phyloP scores from a whole-genome alignment of 1,140 invertebrate genomes.

The Zaprionus capensis region DNA sequence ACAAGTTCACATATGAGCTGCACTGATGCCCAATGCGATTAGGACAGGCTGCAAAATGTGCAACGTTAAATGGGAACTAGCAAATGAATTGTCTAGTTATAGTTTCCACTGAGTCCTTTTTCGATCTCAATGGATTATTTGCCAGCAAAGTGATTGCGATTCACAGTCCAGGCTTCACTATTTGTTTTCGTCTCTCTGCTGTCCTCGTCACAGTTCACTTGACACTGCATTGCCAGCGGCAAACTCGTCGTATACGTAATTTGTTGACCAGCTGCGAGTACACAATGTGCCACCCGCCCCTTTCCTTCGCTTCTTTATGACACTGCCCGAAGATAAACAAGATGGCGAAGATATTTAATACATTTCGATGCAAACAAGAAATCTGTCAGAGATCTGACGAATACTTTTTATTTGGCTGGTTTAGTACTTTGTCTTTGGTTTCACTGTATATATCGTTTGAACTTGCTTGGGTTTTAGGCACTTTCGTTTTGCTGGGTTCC shows the following conservation, averaged over 20 bases:
- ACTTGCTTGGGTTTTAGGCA: neutral
- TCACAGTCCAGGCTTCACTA: conserved; percentile 7
- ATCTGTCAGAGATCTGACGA: neutral
- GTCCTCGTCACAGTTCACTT: conserved; percentile 31
- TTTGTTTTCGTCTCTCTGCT: conserved; percentile 31
- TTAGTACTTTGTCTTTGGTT: neutral
- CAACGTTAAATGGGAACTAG: neutral
- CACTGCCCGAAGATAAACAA: neutral
- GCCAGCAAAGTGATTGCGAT: conserved; percentile 30
- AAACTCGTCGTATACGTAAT: conserved; percentile 45
- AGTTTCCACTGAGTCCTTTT: neutral
- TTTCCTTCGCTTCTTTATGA: conserved; percentile 25
- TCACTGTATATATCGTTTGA: neutral
- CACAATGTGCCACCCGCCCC: conserved; percentile 8
- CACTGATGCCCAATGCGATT: neutral
- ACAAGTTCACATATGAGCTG: neutral
- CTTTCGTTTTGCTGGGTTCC: neutral
- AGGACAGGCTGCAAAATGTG: neutral
- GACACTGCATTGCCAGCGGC: conserved; percentile 29
- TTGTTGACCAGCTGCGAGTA: conserved; percentile 52
- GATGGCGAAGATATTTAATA: neutral
- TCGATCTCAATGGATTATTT: conserved; percentile 10
- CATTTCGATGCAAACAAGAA: neutral
- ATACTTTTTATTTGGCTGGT: neutral
- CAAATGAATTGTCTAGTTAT: neutral